Conservation (phyloP, 1,140 invertebrate genomes). For the Dendroctonus valens region DNA sequence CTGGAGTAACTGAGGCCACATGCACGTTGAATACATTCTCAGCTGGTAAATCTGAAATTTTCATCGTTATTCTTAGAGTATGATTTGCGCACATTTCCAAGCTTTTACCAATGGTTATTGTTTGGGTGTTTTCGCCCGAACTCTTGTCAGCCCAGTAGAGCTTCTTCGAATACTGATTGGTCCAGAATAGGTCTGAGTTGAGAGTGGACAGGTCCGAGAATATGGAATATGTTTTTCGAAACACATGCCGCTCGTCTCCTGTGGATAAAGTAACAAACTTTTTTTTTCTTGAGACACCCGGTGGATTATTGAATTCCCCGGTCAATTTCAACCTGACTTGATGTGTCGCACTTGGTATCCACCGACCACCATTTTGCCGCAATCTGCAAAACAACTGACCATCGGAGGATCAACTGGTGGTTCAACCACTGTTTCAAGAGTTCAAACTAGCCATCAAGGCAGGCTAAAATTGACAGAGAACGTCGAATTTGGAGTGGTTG, state of each 20-base stretch:
- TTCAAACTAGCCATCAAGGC: too few relatives aligned
- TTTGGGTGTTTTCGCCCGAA: constrained; percentile 48
- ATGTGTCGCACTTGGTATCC: too few relatives aligned
- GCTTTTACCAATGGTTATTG: constrained; percentile 42
- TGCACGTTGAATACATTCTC: constrained; percentile 39
- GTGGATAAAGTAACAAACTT: neutral
- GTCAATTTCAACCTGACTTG: too few relatives aligned
- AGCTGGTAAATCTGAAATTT: constrained; percentile 36
- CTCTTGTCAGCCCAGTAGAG: constrained; percentile 63
- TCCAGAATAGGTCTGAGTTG: constrained; percentile 63
- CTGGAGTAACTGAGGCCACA: constrained; percentile 37
- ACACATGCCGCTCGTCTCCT: constrained; percentile 50
- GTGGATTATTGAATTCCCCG: too few relatives aligned
- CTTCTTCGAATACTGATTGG: constrained; percentile 52
- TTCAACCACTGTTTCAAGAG: too few relatives aligned
- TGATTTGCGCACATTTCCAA: neutral
- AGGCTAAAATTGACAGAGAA: too few relatives aligned
- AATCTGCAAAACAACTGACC: too few relatives aligned
- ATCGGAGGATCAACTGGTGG: too few relatives aligned
- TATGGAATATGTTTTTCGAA: constrained; percentile 48
- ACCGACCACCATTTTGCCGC: too few relatives aligned
- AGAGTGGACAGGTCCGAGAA: constrained; percentile 58
- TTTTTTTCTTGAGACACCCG: too few relatives aligned
- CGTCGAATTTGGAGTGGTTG: too few relatives aligned
- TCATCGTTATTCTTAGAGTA: neutral